Conservation (phyloP, 2,797 vertebrate genomes). For the Antennarius maculatus region DNA sequence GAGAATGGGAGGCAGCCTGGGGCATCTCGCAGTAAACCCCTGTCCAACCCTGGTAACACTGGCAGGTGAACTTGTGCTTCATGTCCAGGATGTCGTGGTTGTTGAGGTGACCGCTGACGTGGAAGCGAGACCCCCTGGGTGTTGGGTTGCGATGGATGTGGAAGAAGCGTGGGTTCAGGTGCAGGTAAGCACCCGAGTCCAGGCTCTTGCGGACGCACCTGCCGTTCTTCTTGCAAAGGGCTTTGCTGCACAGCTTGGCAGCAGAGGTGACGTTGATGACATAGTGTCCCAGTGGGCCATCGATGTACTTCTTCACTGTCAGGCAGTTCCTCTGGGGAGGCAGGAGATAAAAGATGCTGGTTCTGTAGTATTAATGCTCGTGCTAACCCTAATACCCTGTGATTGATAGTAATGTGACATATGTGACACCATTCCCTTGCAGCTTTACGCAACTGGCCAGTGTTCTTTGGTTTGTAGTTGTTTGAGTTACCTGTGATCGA, state of each 20-base stretch:
- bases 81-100: conserved; percentile 79
- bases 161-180: conserved; percentile 84
- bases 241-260: conserved; percentile 89
- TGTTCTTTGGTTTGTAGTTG: background rate
- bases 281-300: conserved; percentile 87
- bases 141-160: conserved; percentile 67
- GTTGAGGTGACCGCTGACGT: conserved; percentile 78
- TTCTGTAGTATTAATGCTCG: no score
- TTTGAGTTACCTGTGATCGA: conserved; percentile 72
- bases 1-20: conserved; percentile 40
- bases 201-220: conserved; percentile 86
- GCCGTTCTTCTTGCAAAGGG: conserved; percentile 89
- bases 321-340: conserved; percentile 85
- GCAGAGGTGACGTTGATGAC: conserved; percentile 91
- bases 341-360: background rate
- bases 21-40: conserved; percentile 88
- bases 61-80: conserved; percentile 89
- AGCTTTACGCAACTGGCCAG: no score
- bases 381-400: no score
- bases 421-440: no score
- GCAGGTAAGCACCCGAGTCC: conserved; percentile 81
- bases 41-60: conserved; percentile 90
- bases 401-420: no score
- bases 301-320: conserved; percentile 85
- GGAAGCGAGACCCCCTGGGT: conserved; percentile 68